Percentiles rank a stretch among this genome's conserved stretches.
Evolutionary conservation across 2,113 vertebrate genomes (phyloP).

Genomic region (Craseonycteris thonglongyai): DNA sequence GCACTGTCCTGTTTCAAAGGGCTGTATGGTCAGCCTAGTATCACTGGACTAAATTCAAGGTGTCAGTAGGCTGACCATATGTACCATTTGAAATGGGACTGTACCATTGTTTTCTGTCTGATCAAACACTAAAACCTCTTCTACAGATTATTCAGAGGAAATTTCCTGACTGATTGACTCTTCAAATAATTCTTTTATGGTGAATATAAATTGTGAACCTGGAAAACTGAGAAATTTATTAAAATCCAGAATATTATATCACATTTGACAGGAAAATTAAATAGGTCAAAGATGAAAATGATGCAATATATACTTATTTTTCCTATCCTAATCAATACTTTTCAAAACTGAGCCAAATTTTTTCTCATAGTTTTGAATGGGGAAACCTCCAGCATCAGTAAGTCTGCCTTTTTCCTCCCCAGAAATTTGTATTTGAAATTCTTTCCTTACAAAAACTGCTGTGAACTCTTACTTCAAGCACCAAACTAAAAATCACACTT

Average conservation of each 20-base stretch:
- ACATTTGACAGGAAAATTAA: background rate
- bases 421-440: background rate
- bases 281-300: background rate
- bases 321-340: background rate
- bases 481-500: background rate
- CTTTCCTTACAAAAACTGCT: background rate
- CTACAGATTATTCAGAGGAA: background rate
- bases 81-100: no score
- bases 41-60: no score
- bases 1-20: no score
- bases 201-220: background rate
- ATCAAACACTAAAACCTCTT: background rate
- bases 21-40: no score
- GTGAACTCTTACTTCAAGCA: background rate
- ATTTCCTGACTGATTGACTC: background rate
- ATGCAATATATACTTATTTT: background rate
- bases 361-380: background rate
- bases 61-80: no score
- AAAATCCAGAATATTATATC: slow-evolving; percentile 8
- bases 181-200: background rate
- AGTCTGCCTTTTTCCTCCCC: background rate
- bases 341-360: background rate
- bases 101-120: no score
- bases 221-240: background rate
- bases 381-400: background rate